Evolutionary conservation across 1,140 invertebrate genomes (phyloP).

Genomic region (Phthorimaea operculella): DNA sequence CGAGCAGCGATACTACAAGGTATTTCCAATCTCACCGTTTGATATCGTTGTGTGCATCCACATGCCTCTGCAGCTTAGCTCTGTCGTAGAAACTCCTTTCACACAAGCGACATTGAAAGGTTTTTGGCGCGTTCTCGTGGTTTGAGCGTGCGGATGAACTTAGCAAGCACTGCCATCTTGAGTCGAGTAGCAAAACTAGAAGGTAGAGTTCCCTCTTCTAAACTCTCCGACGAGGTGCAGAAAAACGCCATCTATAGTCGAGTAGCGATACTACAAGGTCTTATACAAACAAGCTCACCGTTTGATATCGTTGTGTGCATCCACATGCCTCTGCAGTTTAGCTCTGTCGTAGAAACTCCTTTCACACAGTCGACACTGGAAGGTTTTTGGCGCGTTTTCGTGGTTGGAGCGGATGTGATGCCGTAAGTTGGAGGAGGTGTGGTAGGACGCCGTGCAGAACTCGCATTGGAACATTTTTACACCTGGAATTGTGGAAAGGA

Average conservation of each 20-base stretch:
- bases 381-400: constrained; percentile 10
- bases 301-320: constrained; percentile 37
- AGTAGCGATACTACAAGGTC: not conserved
- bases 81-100: constrained; percentile 28
- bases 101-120: constrained; percentile 27
- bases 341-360: constrained; percentile 30
- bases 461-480: constrained; percentile 36
- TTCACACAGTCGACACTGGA: constrained; percentile 26
- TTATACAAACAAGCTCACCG: constrained; percentile 24
- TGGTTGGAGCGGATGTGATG: constrained; percentile 29
- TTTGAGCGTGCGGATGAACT: too few species aligned
- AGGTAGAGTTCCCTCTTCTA: not conserved
- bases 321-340: constrained; percentile 36
- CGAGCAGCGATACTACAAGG: not conserved
- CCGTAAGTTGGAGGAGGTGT: constrained; percentile 34
- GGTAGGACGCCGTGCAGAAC: constrained; percentile 24
- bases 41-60: constrained; percentile 36
- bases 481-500: constrained; percentile 18
- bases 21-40: constrained; percentile 29
- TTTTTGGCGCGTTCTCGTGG: constrained; percentile 18
- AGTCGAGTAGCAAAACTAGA: not conserved
- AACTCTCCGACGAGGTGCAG: too few species aligned
- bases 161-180: not conserved
- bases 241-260: too few species aligned
- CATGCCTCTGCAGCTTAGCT: constrained; percentile 34